Percentiles rank a stretch among this genome's conserved stretches.
Conservation (phyloP, 92 coral and sea anemone genomes). For the Parazoanthus darwini region DNA sequence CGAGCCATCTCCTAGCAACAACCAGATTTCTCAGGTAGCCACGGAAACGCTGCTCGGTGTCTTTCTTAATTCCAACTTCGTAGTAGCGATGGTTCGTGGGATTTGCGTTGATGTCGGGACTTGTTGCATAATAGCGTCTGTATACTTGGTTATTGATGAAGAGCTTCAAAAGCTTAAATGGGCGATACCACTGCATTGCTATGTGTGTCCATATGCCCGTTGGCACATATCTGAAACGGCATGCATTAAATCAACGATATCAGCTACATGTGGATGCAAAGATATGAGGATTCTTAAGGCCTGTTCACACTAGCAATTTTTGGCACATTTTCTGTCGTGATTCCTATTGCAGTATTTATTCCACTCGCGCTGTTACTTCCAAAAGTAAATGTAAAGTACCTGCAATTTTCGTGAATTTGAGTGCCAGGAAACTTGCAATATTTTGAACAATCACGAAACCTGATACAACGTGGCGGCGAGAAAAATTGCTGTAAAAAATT, state of each 20-base stretch:
- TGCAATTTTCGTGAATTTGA: too few species aligned
- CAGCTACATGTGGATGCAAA: too few species aligned
- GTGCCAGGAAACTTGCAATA: too few species aligned
- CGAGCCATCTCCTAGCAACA: slow-evolving; percentile 37
- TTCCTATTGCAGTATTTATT: too few species aligned
- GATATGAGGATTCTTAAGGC: not conserved
- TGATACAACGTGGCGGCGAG: too few species aligned
- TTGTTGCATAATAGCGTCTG: not conserved
- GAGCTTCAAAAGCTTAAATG: not conserved
- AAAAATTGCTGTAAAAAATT: too few species aligned
- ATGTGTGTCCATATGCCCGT: slow-evolving; percentile 29
- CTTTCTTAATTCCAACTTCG: slow-evolving; percentile 44
- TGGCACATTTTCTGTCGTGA: too few species aligned
- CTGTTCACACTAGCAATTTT: too few species aligned
- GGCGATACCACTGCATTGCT: slow-evolving; percentile 5
- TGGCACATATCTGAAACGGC: not conserved
- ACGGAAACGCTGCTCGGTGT: slow-evolving; percentile 37
- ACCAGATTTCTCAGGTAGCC: slow-evolving; percentile 48
- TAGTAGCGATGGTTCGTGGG: slow-evolving; percentile 30
- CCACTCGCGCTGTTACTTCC: too few species aligned
- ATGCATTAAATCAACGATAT: not conserved
- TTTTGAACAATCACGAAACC: too few species aligned
- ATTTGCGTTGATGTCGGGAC: not conserved
- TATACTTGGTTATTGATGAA: not conserved
- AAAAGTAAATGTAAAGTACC: too few species aligned